Conservation (phyloP, 1,140 invertebrate genomes). For the Eumaeus atala region DNA sequence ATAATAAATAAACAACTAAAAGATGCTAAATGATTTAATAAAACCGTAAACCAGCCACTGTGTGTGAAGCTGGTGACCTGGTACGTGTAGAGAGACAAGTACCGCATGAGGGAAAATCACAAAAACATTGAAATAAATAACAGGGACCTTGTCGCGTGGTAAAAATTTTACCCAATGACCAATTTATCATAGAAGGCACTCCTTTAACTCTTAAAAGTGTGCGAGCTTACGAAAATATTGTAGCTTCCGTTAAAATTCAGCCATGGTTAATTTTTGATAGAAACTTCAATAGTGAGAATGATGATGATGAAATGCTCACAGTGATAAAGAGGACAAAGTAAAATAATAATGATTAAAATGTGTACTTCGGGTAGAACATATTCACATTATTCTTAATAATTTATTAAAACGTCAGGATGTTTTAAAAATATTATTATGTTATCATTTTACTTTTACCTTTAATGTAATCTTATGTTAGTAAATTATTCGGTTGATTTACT, state of each 20-base stretch:
- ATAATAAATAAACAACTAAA: too few relatives aligned
- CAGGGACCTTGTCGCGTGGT: constrained; percentile 25
- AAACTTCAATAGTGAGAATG: neutral
- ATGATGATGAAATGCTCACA: too few relatives aligned
- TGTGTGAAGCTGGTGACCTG: constrained; percentile 19
- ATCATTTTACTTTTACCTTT: too few relatives aligned
- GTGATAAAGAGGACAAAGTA: too few relatives aligned
- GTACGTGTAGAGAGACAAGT: constrained; percentile 29
- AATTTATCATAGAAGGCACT: constrained; percentile 23
- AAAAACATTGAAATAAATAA: constrained; percentile 27
- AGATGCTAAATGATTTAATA: constrained; percentile 10
- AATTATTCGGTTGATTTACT: too few relatives aligned
- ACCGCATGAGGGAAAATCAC: constrained; percentile 21
- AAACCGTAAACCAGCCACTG: constrained; percentile 19
- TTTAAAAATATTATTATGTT: too few relatives aligned
- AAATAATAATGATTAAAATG: too few relatives aligned
- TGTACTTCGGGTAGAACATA: too few relatives aligned
- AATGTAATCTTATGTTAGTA: too few relatives aligned
- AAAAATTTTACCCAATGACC: constrained; percentile 20
- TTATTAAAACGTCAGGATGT: too few relatives aligned
- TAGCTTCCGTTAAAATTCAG: constrained; percentile 22
- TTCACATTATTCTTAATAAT: too few relatives aligned
- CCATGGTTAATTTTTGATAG: constrained; percentile 20
- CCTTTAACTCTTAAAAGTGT: constrained; percentile 18
- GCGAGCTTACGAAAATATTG: constrained; percentile 14